A percentile compares a stretch with the other conserved stretches of the same genome.
Conservation (phyloP, 2,888 invertebrate genomes). For the Auanema freiburgensis region DNA sequence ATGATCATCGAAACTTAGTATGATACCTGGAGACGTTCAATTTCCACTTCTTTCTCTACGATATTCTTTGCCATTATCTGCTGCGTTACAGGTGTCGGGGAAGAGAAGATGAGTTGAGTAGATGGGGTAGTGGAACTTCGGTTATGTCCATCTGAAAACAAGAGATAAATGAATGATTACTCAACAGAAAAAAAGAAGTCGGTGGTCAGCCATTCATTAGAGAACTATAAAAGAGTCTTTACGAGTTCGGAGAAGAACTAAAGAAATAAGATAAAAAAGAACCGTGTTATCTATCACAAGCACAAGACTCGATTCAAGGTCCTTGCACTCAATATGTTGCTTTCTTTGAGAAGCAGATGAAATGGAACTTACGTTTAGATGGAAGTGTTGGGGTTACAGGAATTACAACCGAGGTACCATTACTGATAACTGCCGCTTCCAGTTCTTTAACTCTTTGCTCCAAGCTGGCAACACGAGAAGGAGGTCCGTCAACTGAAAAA, state of each 20-base stretch:
- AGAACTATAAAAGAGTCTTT: not conserved
- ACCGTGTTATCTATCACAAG: not conserved
- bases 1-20: not conserved
- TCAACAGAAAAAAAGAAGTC: not conserved
- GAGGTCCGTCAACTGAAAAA: conserved; percentile 20
- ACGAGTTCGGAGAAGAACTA: not conserved
- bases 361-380: not conserved
- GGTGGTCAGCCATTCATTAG: not conserved
- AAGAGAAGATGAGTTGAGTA: conserved; percentile 6
- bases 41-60: not conserved
- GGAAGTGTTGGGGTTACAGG: not conserved
- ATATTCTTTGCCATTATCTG: conserved; percentile 2
- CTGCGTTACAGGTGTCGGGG: not conserved
- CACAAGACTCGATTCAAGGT: not conserved
- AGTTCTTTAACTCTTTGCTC: conserved; percentile 12
- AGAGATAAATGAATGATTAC: conserved; percentile 1
- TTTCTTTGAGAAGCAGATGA: too few species aligned
- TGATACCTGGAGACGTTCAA: not conserved
- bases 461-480: conserved; percentile 10
- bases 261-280: not conserved
- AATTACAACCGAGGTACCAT: not conserved
- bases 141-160: conserved; percentile 4
- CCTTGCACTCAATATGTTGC: not conserved
- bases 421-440: too few species aligned
- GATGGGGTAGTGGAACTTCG: not conserved